Percentiles rank a stretch among this genome's conserved stretches.
Conservation (phyloP, 2,888 invertebrate genomes). For the Drosophila monieri region DNA sequence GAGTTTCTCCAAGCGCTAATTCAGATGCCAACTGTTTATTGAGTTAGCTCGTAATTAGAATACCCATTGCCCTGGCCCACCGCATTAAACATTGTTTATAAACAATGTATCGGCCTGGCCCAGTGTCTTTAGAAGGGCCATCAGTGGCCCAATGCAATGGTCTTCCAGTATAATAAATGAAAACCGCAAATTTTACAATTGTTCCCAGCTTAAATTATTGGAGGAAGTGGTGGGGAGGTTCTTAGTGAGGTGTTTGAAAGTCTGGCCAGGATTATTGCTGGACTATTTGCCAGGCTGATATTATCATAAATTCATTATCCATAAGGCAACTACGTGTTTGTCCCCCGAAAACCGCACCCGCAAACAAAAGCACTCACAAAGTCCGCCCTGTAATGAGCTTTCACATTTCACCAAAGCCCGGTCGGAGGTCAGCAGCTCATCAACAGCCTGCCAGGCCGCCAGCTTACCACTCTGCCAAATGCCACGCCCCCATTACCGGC, state of each 20-base stretch:
- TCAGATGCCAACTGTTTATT: conserved; percentile 35
- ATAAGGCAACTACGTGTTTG: conserved; percentile 8
- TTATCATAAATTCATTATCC: conserved; percentile 38
- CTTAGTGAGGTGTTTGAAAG: conserved; percentile 2
- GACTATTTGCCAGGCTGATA: conserved; percentile 25
- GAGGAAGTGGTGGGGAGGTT: too few relatives aligned
- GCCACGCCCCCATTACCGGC: conserved; percentile 54
- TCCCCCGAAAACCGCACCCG: background rate
- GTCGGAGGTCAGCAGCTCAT: conserved; percentile 20
- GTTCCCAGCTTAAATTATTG: conserved; percentile 2
- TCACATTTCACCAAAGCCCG: conserved; percentile 26
- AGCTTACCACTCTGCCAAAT: conserved; percentile 12
- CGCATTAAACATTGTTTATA: conserved; percentile 19
- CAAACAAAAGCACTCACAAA: background rate
- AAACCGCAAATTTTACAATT: conserved; percentile 35
- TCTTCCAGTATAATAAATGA: conserved; percentile 1
- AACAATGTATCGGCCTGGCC: conserved; percentile 11
- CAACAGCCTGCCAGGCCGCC: conserved; percentile 28
- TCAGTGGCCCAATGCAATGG: background rate
- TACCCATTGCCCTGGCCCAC: conserved; percentile 19
- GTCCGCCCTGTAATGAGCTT: conserved; percentile 36
- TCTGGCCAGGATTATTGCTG: conserved; percentile 16
- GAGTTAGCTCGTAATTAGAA: conserved; percentile 37
- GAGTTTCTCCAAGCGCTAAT: conserved; percentile 14
- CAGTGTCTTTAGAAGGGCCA: background rate